Base-by-base conservation (phyloP, 2,888 invertebrate genomes). In the Lordiphosa andalusiaca region DNA sequence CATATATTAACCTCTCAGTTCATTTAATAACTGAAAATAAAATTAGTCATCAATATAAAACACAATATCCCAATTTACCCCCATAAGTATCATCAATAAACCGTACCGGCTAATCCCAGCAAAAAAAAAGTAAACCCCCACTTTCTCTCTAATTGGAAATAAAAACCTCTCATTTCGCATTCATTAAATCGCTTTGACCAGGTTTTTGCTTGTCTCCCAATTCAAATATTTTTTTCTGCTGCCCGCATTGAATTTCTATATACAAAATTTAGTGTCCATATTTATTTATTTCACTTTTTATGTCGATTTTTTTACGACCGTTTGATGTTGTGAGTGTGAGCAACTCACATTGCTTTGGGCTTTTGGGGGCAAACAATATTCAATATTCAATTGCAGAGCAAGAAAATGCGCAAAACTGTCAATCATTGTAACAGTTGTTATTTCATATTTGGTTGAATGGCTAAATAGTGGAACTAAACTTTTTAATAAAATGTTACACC, bases 371-470 rank as follows among this genome's bases (percentile, higher is more conserved):
- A 16, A 33, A 9, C 54, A 48, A 48, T n/a, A 30, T 30, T 30
- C 30, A 30, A 53, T 54, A 48, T 63, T 61, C 64, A 61, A 53
- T 63, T 63, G 63, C 63, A 6, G 41, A 35, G 33, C 33, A 30
- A 30, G 33, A 13, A 63, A 38, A 30, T 60, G 62, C 62, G 35
- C 62, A 38, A 53, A 54, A 35, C 64, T 61, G 55, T 61, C 55
- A 63, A 61, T 61, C 64, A 61, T 61, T 54, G 47, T 48, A 54
- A 63, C 35, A 19, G 35, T 25, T 48, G 37, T 60, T 38, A 51
- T 25, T 16, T 37, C 38, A 10, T 48, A 63, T 61, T 53, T 33
- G 16, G 9, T 25, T 37, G n/a, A 3, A 37, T 64, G 19, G 35
- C 19, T 64, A 54, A 44, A 61, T 63, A 54, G 63, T 10, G 21